These are phyloP conservation scores for Latrodectus geometricus DNA, from an alignment of 1,140 invertebrate genomes.

Conservation along the genomic window DNA sequence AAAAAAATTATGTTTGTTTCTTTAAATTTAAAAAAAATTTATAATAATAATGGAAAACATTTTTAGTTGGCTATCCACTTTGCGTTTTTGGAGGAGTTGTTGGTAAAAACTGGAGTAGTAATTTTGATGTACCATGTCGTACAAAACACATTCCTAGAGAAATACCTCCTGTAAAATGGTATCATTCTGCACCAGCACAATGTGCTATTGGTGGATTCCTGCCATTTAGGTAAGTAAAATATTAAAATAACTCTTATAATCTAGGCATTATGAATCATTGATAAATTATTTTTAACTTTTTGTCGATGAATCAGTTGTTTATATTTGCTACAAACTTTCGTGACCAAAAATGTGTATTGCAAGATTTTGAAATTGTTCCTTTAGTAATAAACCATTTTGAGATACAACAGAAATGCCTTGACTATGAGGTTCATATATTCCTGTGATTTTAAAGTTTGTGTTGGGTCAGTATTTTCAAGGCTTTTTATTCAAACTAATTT, in stretches of 20 bases:
- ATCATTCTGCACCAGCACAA: constrained; percentile 70
- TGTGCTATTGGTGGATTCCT: constrained; percentile 73
- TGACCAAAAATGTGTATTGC: not conserved
- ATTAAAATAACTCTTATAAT: not conserved
- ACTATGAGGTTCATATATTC: no score
- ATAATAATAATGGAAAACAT: constrained; percentile 11
- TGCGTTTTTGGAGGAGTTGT: constrained; percentile 73
- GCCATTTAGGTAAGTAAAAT: constrained; percentile 70
- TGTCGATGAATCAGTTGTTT: not conserved
- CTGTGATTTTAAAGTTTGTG: no score
- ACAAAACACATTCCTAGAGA: constrained; percentile 73
- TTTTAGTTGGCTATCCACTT: constrained; percentile 73
- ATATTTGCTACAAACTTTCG: not conserved
- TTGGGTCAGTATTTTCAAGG: no score
- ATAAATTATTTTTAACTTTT: no score
- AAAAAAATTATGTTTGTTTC: not conserved
- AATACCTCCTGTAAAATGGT: constrained; percentile 72
- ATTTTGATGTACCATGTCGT: constrained; percentile 72
- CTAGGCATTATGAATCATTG: not conserved
- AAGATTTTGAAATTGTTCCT: not conserved
- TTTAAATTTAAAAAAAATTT: not conserved
- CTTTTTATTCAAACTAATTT: no score
- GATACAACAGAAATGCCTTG: no score
- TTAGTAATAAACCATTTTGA: no score
- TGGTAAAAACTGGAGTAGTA: constrained; percentile 71